Conservation (phyloP, 2,888 invertebrate species). For the Drosophila algonquin region DNA sequence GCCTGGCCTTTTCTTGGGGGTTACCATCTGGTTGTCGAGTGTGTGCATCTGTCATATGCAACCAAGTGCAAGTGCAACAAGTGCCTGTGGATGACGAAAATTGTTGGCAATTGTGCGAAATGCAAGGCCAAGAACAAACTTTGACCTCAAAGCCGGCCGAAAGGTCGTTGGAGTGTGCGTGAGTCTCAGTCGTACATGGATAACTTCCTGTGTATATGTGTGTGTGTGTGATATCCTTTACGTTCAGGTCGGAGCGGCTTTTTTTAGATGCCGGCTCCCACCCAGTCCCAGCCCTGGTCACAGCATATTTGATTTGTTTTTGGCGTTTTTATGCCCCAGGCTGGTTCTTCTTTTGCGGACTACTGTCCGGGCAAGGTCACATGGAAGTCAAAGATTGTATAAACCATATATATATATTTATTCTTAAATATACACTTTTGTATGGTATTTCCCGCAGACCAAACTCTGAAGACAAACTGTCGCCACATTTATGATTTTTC, state of each 20-base stretch:
- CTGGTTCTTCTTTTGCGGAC: not conserved
- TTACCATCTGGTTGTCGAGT: constrained; percentile 33
- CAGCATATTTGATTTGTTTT: constrained; percentile 39
- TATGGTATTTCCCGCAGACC: not conserved
- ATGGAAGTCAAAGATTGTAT: constrained; percentile 66
- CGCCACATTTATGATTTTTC: constrained; percentile 3
- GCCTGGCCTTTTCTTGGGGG: not conserved
- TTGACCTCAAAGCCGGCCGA: constrained; percentile 61
- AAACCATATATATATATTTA: constrained; percentile 48
- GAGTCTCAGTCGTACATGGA: constrained; percentile 19
- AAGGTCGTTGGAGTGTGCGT: constrained; percentile 59
- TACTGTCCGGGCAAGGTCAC: constrained; percentile 4
- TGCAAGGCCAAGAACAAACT: constrained; percentile 22
- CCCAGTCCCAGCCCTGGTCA: not conserved
- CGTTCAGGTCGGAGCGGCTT: constrained; percentile 38
- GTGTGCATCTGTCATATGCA: constrained; percentile 44
- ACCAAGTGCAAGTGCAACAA: constrained; percentile 52
- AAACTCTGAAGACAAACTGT: constrained; percentile 4
- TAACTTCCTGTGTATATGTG: constrained; percentile 13
- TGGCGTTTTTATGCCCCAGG: constrained; percentile 27
- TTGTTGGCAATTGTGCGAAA: constrained; percentile 14
- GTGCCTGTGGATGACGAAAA: constrained; percentile 40
- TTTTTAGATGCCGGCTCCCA: constrained; percentile 37
- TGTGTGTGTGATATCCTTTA: constrained; percentile 53
- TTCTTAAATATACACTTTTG: not conserved